phyloP scores from a whole-genome alignment of 2,113 vertebrate genomes.

The Ailuropoda melanoleuca region DNA sequence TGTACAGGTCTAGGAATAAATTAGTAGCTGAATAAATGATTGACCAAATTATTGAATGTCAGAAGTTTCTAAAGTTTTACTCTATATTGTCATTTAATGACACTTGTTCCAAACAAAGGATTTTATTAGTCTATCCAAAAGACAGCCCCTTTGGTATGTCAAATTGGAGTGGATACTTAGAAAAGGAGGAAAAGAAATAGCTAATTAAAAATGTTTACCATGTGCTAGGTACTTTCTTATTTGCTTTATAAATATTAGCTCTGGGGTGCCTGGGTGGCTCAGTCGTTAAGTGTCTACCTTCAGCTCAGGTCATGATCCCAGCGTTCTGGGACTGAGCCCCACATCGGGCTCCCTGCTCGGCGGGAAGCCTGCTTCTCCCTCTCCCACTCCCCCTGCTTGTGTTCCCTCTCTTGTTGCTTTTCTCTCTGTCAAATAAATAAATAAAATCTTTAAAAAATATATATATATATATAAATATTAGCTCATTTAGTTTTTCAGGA shows the following conservation, averaged over 20 bases:
- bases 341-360: too few relatives aligned
- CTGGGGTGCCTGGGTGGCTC: too few relatives aligned
- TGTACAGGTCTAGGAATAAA: neutral
- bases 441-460: too few relatives aligned
- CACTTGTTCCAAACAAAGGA: neutral
- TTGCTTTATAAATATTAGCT: neutral
- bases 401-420: too few relatives aligned
- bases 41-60: neutral
- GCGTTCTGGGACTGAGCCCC: too few relatives aligned
- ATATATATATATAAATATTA: neutral
- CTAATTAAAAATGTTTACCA: neutral
- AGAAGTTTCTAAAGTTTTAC: slow-evolving; percentile 29
- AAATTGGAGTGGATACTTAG: neutral
- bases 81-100: neutral
- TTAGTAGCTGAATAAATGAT: neutral
- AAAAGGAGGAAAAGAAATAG: neutral
- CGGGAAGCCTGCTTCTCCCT: too few relatives aligned
- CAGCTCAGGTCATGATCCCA: too few relatives aligned
- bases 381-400: too few relatives aligned
- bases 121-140: neutral
- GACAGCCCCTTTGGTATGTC: neutral
- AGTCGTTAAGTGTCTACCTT: too few relatives aligned
- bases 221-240: neutral
- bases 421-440: too few relatives aligned
- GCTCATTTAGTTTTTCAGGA: neutral